A percentile compares a stretch with the other conserved stretches of the same genome.
phyloP scores from a whole-genome alignment of 2,113 vertebrate species.

The Conger conger region DNA sequence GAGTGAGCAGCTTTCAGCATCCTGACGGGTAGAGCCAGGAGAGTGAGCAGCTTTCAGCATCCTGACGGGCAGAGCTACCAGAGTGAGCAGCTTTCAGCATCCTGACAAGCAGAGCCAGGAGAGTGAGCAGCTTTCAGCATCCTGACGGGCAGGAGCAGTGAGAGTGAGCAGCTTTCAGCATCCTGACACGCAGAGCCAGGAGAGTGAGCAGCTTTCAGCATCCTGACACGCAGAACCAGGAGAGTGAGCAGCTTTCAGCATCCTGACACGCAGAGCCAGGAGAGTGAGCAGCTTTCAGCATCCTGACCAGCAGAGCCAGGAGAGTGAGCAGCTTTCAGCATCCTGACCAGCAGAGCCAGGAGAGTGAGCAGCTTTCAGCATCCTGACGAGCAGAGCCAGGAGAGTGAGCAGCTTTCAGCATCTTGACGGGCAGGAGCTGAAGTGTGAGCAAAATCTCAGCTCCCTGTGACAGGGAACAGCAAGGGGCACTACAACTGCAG shows the following conservation, averaged over 20 bases:
- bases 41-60: neutral
- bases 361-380: neutral
- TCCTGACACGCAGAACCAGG: neutral
- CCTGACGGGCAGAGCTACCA: neutral
- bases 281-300: neutral
- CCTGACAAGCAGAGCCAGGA: neutral
- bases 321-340: neutral
- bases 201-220: neutral
- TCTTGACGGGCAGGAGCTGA: neutral
- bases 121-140: neutral
- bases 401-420: neutral
- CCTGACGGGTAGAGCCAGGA: neutral
- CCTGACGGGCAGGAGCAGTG: neutral
- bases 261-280: neutral
- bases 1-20: neutral
- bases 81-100: neutral
- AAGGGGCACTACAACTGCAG: neutral
- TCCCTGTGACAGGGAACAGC: neutral
- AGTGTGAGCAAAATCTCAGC: too few relatives aligned
- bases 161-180: neutral
- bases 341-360: neutral
- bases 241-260: neutral
- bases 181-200: neutral
- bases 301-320: constrained; percentile 1
- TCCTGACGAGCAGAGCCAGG: neutral